Conservation (phyloP, 2,113 vertebrate species). For the Beaufortia kweichowensis region DNA sequence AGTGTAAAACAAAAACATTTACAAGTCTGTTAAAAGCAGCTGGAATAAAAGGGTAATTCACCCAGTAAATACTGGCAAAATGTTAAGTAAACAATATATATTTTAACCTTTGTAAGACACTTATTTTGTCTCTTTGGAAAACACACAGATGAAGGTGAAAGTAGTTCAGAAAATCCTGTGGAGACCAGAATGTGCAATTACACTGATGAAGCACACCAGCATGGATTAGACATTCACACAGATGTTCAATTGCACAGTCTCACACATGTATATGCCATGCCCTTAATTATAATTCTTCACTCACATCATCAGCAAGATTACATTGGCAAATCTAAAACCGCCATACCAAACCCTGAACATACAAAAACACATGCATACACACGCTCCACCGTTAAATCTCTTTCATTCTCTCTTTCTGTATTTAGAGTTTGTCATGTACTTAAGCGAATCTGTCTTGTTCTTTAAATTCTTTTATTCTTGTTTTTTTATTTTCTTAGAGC, state of each 20-base stretch:
- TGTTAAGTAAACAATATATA: no score
- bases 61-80: no score
- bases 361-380: background rate
- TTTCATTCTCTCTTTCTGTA: no score
- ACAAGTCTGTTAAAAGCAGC: no score
- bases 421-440: no score
- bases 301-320: constrained; percentile 29
- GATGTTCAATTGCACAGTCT: constrained; percentile 20
- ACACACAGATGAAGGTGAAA: background rate
- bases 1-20: no score
- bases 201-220: constrained; percentile 19
- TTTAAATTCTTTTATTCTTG: no score
- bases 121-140: background rate
- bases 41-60: no score
- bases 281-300: constrained; percentile 26
- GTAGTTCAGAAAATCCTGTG: constrained; percentile 15
- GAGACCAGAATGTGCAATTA: constrained; percentile 23
- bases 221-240: background rate
- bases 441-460: no score
- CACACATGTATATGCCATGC: background rate
- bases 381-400: no score
- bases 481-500: no score
- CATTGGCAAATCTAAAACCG: constrained; percentile 22
- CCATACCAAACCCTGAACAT: background rate
- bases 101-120: no score